These are phyloP conservation scores for Leuciscus idus DNA, from an alignment of 2,113 vertebrate genomes.

Conservation along the genomic window DNA sequence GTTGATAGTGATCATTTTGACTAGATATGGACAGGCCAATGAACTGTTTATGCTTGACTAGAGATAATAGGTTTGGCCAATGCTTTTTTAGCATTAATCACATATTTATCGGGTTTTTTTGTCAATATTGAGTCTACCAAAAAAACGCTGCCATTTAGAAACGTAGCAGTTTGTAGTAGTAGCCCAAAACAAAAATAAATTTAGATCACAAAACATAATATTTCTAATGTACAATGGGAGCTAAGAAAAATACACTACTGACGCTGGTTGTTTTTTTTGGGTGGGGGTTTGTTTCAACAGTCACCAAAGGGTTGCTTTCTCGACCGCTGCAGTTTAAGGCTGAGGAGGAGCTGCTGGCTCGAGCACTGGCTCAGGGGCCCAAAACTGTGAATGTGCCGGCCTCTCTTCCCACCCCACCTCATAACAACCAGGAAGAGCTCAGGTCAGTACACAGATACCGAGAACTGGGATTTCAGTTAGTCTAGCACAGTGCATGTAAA, in stretches of 20 bases:
- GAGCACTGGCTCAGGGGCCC: slow-evolving; percentile 84
- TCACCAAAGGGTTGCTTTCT: slow-evolving; percentile 88
- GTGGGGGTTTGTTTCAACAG: slow-evolving; percentile 63
- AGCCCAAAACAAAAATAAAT: not conserved
- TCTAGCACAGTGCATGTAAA: too few species aligned
- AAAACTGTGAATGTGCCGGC: slow-evolving; percentile 95
- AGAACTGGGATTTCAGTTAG: not conserved
- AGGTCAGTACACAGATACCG: slow-evolving; percentile 71
- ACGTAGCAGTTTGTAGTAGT: not conserved
- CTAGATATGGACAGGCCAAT: not conserved
- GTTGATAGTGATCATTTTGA: too few species aligned
- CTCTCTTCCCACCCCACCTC: slow-evolving; percentile 94
- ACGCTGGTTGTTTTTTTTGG: not conserved
- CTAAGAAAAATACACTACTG: not conserved
- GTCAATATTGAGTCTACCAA: not conserved
- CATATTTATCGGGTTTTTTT: not conserved
- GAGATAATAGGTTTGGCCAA: not conserved
- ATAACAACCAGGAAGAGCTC: slow-evolving; percentile 96
- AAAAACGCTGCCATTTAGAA: too few species aligned
- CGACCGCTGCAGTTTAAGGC: slow-evolving; percentile 90
- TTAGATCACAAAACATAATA: not conserved
- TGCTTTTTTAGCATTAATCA: not conserved
- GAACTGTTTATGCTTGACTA: not conserved
- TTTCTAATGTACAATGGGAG: not conserved
- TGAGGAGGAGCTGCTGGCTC: slow-evolving; percentile 85